These are phyloP conservation scores for Pyrrhia umbra DNA, from an alignment of 2,888 invertebrate genomes.

Conservation along the genomic window DNA sequence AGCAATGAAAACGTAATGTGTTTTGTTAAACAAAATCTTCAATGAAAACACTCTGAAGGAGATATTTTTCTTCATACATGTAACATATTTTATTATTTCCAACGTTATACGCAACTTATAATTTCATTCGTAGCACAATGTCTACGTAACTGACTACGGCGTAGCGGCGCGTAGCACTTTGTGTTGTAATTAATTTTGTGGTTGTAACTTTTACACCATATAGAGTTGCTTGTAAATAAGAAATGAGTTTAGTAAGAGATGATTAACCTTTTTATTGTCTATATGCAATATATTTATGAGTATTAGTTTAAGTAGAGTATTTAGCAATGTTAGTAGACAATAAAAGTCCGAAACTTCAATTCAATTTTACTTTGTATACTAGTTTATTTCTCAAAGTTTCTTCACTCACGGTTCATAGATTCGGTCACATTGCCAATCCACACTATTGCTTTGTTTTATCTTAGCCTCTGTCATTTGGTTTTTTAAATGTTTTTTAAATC, in stretches of 20 bases:
- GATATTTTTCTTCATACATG: background rate
- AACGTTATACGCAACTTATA: slow-evolving; percentile 5
- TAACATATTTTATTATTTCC: background rate
- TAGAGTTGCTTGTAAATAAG: background rate
- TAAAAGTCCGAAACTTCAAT: too few species aligned
- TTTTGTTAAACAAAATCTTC: slow-evolving; percentile 20
- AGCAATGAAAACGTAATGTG: slow-evolving; percentile 39
- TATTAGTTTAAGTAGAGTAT: background rate
- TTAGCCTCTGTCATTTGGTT: too few species aligned
- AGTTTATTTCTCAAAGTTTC: too few species aligned
- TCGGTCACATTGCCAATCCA: too few species aligned
- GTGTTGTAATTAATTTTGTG: slow-evolving; percentile 30
- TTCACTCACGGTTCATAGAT: too few species aligned
- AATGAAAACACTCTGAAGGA: slow-evolving; percentile 1
- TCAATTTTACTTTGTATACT: too few species aligned
- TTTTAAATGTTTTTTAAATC: too few species aligned
- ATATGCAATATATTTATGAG: background rate
- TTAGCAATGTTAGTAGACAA: too few species aligned
- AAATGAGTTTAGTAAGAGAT: background rate
- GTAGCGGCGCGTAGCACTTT: slow-evolving; percentile 46
- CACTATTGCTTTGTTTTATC: too few species aligned
- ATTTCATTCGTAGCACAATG: slow-evolving; percentile 28
- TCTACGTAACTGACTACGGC: slow-evolving; percentile 50
- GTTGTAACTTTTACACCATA: slow-evolving; percentile 19
- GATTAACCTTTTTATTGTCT: slow-evolving; percentile 3